Conservation (phyloP, 2,888 invertebrate genomes). For the Drosophila histrio region DNA sequence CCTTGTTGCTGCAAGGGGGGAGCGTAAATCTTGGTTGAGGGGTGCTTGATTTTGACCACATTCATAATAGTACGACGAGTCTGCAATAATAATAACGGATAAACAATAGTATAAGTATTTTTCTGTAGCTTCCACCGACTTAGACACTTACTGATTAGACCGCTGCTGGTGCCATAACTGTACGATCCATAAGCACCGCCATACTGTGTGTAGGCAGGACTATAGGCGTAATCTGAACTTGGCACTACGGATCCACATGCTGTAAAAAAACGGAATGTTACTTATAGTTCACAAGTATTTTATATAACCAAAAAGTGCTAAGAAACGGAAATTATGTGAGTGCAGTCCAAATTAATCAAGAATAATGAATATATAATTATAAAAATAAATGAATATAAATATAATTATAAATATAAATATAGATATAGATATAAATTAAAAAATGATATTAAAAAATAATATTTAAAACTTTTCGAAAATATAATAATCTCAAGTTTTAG, state of each 20-base stretch:
- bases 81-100: constrained; percentile 80
- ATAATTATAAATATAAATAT: no score
- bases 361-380: no score
- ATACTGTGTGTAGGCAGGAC: constrained; percentile 87
- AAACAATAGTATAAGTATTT: background rate
- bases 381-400: background rate
- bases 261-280: constrained; percentile 67
- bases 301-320: background rate
- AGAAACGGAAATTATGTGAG: background rate
- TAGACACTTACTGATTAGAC: constrained; percentile 86
- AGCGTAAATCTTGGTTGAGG: constrained; percentile 87
- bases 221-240: constrained; percentile 89
- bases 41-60: constrained; percentile 81
- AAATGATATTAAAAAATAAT: no score
- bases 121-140: no score
- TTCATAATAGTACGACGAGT: constrained; percentile 88
- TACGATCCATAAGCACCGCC: constrained; percentile 86
- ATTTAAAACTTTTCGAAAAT: no score
- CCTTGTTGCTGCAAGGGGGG: constrained; percentile 89
- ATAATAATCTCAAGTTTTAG: no score
- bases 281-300: background rate
- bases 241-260: constrained; percentile 88
- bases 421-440: background rate
- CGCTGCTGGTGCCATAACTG: constrained; percentile 87
- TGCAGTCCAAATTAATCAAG: no score